Conservation (phyloP, 2,888 invertebrate species). For the Eilema sororculum region DNA sequence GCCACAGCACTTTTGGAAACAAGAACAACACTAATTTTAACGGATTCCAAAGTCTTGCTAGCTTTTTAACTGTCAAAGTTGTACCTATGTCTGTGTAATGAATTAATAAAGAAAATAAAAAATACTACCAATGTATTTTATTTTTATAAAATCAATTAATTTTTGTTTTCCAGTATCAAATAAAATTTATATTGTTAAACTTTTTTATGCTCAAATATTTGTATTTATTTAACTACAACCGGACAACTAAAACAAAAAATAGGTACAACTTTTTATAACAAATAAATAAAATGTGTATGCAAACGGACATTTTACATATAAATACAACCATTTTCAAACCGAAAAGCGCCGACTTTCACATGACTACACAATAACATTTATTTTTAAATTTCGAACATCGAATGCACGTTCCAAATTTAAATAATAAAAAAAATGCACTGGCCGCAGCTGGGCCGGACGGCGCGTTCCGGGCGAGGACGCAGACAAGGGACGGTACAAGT, state of each 20-base stretch:
- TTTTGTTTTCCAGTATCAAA: no score
- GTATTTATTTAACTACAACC: neutral
- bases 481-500: conserved; percentile 60
- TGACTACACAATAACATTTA: conserved; percentile 36
- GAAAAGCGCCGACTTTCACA: conserved; percentile 1
- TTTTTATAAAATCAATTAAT: no score
- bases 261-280: neutral
- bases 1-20: neutral
- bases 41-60: neutral
- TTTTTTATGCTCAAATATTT: neutral
- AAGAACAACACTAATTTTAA: neutral
- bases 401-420: conserved; percentile 51
- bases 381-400: conserved; percentile 46
- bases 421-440: conserved; percentile 45
- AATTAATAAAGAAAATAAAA: no score
- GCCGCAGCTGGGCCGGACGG: conserved; percentile 59
- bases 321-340: conserved; percentile 1
- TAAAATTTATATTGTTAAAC: neutral
- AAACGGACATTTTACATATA: neutral
- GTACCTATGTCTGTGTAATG: no score
- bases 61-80: no score
- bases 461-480: conserved; percentile 58
- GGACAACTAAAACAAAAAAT: neutral
- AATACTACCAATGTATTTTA: no score
- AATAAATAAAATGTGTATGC: neutral